Conservation (phyloP, 1,140 invertebrate genomes). For the Triops cancriformis region DNA sequence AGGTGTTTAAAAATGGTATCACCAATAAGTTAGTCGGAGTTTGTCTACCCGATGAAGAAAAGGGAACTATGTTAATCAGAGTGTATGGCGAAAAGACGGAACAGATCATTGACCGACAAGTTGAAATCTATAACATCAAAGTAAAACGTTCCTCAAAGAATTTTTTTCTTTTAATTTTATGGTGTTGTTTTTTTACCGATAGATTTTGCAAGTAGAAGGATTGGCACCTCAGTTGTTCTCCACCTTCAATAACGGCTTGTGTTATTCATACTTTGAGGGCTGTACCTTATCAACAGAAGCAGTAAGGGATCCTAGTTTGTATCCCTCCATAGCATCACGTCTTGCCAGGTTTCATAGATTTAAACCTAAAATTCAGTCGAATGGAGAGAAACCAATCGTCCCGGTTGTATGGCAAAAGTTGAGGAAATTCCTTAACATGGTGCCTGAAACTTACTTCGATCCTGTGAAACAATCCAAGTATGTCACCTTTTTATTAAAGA, state of each 20-base stretch:
- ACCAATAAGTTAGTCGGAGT: constrained; percentile 88
- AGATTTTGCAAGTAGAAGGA: constrained; percentile 63
- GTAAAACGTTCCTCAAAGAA: constrained; percentile 37
- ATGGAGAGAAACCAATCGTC: constrained; percentile 39
- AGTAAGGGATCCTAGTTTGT: background rate
- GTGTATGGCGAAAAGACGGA: constrained; percentile 92
- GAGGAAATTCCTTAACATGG: constrained; percentile 12
- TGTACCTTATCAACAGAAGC: background rate
- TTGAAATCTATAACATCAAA: constrained; percentile 62
- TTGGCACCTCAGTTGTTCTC: constrained; percentile 80
- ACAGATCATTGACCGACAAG: constrained; percentile 78
- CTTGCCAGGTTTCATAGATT: background rate
- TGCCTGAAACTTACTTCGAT: background rate
- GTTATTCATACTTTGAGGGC: constrained; percentile 84
- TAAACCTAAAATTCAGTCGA: constrained; percentile 52
- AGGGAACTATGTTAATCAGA: constrained; percentile 71
- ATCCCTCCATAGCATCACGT: background rate
- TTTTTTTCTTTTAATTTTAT: constrained; percentile 17
- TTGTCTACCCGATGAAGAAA: constrained; percentile 47
- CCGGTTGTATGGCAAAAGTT: constrained; percentile 16
- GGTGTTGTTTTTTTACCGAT: constrained; percentile 32
- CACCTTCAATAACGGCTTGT: constrained; percentile 87
- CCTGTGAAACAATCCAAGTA: background rate
- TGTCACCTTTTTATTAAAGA: constrained; percentile 44
- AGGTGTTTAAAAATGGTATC: constrained; percentile 87